Evolutionary conservation across 2,797 vertebrate genomes (phyloP).

Genomic region (Gallinago nigripennis): DNA sequence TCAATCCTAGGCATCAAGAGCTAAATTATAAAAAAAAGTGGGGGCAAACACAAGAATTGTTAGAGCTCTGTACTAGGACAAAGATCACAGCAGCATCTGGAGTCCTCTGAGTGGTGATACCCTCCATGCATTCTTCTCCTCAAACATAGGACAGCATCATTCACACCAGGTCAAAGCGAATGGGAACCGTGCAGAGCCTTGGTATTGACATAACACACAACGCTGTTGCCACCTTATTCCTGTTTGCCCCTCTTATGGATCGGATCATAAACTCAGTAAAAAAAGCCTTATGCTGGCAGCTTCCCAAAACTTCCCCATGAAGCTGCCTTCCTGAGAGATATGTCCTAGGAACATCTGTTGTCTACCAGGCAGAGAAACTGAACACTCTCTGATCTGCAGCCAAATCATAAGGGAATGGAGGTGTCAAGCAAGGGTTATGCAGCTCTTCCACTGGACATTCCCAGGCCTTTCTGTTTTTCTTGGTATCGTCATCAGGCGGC

Average conservation of each 20-base stretch:
- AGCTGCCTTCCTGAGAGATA: background rate
- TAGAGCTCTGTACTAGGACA: background rate
- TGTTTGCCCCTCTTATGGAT: background rate
- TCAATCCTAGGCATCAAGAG: background rate
- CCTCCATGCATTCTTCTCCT: background rate
- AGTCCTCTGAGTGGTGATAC: background rate
- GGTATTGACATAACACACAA: background rate
- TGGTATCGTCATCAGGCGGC: background rate
- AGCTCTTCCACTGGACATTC: background rate
- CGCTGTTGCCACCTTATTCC: background rate
- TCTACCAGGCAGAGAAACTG: background rate
- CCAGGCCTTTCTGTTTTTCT: background rate
- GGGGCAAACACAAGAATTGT: background rate
- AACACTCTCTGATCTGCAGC: background rate
- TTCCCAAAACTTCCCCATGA: background rate
- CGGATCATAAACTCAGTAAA: background rate
- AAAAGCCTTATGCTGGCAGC: background rate
- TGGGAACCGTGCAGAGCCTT: background rate
- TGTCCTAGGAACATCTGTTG: background rate
- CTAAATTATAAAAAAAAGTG: background rate
- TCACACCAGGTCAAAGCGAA: background rate
- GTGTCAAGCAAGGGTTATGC: background rate
- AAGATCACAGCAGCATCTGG: background rate
- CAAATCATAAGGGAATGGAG: background rate
- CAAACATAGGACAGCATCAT: background rate